Conservation (phyloP, 2,113 vertebrate genomes). For the Rhabdomys dilectus region DNA sequence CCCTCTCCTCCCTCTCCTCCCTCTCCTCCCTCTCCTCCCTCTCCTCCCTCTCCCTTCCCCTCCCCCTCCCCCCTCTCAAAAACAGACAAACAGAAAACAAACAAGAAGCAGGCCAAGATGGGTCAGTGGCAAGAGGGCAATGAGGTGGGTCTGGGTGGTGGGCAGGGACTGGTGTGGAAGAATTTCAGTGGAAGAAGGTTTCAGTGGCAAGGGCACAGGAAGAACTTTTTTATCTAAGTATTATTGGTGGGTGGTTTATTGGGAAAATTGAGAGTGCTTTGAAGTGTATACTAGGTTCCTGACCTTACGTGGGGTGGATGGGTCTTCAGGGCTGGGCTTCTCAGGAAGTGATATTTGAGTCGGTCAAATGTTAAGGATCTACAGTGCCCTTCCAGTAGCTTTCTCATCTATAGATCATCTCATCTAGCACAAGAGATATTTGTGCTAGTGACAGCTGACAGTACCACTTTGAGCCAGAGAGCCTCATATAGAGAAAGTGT, state of each 20-base stretch:
- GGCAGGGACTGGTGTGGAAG: neutral
- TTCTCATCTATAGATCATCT: neutral
- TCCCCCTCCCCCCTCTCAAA: neutral
- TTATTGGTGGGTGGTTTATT: neutral
- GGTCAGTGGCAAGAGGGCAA: neutral
- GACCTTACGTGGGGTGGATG: neutral
- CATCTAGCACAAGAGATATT: neutral
- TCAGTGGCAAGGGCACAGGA: neutral
- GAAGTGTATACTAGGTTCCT: neutral
- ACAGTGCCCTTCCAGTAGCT: neutral
- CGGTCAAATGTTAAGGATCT: neutral
- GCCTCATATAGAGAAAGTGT: neutral
- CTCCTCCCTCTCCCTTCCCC: no score
- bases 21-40: no score
- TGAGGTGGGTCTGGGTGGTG: neutral
- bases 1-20: no score
- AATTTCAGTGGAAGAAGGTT: neutral
- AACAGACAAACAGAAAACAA: neutral
- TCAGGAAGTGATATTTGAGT: neutral
- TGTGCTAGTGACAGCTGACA: neutral
- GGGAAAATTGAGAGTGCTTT: neutral
- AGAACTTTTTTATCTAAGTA: neutral
- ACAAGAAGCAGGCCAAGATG: neutral
- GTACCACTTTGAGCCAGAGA: neutral
- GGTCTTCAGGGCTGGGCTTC: neutral